Evolutionary conservation across 2,113 vertebrate species (phyloP), one percentile per base, ranked within the genome.

Genomic region (Hippocampus barbouri): DNA sequence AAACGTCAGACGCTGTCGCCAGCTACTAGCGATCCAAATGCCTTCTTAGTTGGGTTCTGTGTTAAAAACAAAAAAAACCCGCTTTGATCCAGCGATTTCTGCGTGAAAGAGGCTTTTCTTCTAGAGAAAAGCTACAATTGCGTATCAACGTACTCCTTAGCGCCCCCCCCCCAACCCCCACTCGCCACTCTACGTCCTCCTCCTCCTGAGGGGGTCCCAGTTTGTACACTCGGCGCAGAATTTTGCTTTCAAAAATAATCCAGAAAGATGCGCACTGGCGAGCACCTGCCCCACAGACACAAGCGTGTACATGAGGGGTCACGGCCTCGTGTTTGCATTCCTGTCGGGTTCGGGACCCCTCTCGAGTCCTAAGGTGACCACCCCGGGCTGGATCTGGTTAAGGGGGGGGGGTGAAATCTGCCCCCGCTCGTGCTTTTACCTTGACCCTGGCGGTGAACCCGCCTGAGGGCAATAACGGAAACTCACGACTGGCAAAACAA

Each of bases 211-310:
- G 91, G 91, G 83, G 69, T 74, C 71, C 12, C 74, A 87, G 83
- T 90, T 86, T 85, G 88, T 87, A 90, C 84, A 72, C 53, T 74
- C 87, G 81, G 88, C 74, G 68, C 84, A 85, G 83, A 87, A 88
- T 90, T 91, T 85, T 6, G 49, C 16, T 51, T 20, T 3, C 6
- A 20, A 51, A 51, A 51, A 59, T 8, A 30, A 30, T 16, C 1
- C 11, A 60, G 89, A 85, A 79, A 76, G 77, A 87, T 83, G 81
- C 79, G 82, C 83, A 81, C 86, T 87, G 83, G 79, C 76, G 74
- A 78, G 85, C 81, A 87, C 89, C 85, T 92, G 91, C 91, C 92
- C 91, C 91, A 87, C 88, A 91, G 92, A 92, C 89, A 92, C 89
- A 56, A 91, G 85, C 86, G 86, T 81, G 82, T 59, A 79, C 85